These are phyloP conservation scores for Clepsis dumicolana DNA, from an alignment of 2,888 invertebrate species.

Conservation along the genomic window DNA sequence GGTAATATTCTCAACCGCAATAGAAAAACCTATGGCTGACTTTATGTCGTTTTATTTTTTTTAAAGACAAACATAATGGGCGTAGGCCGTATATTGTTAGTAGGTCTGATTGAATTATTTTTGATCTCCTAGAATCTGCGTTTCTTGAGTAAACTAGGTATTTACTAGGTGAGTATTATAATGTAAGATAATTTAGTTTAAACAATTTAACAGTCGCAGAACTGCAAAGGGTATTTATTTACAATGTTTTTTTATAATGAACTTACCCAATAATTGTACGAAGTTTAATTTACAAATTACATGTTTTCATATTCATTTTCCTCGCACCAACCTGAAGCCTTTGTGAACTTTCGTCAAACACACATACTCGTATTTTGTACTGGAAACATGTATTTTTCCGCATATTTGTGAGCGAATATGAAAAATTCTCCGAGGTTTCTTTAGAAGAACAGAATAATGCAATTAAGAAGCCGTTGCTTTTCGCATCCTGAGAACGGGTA, in stretches of 20 bases:
- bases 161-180: not conserved
- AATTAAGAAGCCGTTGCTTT: constrained; percentile 25
- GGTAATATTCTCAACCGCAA: no score
- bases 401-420: constrained; percentile 26
- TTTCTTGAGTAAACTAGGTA: no score
- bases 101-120: no score
- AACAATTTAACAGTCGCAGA: not conserved
- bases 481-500: constrained; percentile 18
- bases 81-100: no score
- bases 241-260: not conserved
- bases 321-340: not conserved
- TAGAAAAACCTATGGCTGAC: no score
- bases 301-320: not conserved
- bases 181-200: not conserved
- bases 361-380: not conserved
- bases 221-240: no score
- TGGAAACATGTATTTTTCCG: constrained; percentile 18
- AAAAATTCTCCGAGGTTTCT: constrained; percentile 27
- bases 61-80: no score
- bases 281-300: not conserved
- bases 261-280: no score
- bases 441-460: constrained; percentile 35
- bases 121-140: no score
- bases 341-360: not conserved
- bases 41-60: no score